Evolutionary conservation across 2,888 invertebrate species (phyloP).

Genomic region (Conchocele bisecta): DNA sequence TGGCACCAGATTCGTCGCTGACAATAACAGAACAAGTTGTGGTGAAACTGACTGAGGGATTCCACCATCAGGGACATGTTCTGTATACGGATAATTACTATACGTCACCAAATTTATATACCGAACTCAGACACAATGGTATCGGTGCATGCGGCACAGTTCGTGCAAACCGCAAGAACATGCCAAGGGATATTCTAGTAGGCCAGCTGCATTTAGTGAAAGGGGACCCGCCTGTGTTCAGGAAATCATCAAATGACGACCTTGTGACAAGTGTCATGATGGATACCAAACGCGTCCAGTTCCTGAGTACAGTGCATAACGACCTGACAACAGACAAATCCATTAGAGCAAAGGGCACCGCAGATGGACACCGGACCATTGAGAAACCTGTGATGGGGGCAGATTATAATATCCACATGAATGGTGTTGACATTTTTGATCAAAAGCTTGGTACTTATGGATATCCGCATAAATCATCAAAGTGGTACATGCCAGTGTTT

Average conservation of each 20-base stretch:
- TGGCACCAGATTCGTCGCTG: neutral
- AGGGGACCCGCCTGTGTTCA: neutral
- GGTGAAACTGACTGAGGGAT: slow-evolving; percentile 1
- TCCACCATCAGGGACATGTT: slow-evolving; percentile 4
- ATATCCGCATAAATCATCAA: too few species aligned
- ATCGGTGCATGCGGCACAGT: slow-evolving; percentile 33
- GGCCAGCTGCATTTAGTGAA: neutral
- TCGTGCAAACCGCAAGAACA: slow-evolving; percentile 20
- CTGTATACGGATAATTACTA: slow-evolving; percentile 26
- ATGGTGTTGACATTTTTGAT: too few species aligned
- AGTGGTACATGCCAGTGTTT: too few species aligned
- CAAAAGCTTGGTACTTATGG: too few species aligned
- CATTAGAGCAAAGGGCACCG: too few species aligned
- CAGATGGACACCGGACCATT: too few species aligned
- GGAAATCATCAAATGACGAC: neutral
- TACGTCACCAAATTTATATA: slow-evolving; percentile 6
- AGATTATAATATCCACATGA: too few species aligned
- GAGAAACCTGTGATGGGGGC: too few species aligned
- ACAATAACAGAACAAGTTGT: neutral
- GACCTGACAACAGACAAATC: too few species aligned
- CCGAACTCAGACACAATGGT: slow-evolving; percentile 5
- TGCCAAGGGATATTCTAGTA: neutral
- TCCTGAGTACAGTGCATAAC: neutral
- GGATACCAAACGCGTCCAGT: neutral
- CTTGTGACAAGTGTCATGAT: neutral